Evolutionary conservation across 37 sponge, comb jelly and placozoan species (phyloP).

Genomic region (Cliona cf. orientalis): DNA sequence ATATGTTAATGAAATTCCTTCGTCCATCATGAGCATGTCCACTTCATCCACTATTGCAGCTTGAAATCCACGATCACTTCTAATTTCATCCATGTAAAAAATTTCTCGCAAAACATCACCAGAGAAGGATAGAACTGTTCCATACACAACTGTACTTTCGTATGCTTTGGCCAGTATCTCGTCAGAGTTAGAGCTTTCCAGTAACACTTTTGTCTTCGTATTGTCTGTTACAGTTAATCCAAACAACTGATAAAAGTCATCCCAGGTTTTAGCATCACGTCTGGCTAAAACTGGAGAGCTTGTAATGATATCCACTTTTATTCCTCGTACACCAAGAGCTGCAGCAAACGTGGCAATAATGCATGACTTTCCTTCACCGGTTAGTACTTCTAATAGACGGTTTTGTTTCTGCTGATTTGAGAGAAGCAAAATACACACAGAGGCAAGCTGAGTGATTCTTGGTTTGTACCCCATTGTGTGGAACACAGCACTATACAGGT

Average conservation of each 20-base stretch:
- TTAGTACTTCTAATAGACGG: conserved; percentile 31
- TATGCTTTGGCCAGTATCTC: conserved; percentile 1
- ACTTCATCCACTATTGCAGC: conserved; percentile 30
- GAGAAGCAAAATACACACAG: conserved; percentile 10
- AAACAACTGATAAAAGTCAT: conserved; percentile 11
- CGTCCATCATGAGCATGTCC: conserved; percentile 38
- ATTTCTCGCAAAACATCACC: conserved; percentile 23
- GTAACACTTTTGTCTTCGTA: conserved; percentile 7
- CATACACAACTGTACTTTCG: conserved; percentile 13
- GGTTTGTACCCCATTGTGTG: no score
- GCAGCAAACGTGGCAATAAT: conserved; percentile 58
- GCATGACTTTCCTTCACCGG: conserved; percentile 48
- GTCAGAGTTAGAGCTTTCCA: background rate
- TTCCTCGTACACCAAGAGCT: conserved; percentile 2
- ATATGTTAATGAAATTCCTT: conserved; percentile 36
- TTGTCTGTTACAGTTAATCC: conserved; percentile 2
- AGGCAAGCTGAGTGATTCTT: conserved; percentile 9
- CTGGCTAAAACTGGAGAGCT: conserved; percentile 27
- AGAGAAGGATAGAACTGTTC: conserved; percentile 24
- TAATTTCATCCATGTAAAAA: conserved; percentile 8
- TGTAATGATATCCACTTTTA: conserved; percentile 37
- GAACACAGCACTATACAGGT: no score
- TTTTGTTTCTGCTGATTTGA: conserved; percentile 12
- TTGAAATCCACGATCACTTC: background rate
- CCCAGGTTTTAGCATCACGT: conserved; percentile 10